Base-by-base conservation (phyloP, 2,113 vertebrate genomes). In the Pollimyrus isidori region DNA sequence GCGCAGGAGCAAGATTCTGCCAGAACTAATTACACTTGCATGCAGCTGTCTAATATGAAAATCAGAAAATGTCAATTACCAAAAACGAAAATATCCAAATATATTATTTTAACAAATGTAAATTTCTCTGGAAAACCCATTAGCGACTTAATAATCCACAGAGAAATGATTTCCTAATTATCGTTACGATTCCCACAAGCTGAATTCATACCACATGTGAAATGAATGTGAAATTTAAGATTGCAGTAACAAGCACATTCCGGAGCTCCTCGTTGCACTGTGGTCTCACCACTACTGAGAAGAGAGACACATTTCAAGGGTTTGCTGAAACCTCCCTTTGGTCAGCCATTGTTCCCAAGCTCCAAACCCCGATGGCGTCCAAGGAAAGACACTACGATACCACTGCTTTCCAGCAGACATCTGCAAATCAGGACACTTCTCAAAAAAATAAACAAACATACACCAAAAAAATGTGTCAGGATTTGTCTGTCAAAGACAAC, bases 141-240 rank as follows among this genome's bases (percentile, higher is more conserved):
- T 19, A 80, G 35, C 23, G 9, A 76, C 10, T 65, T 65, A 76
- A 76, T 88, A 62, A 48, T 48, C 46, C 58, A 35, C 52, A 19
- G n/a, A 88, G 46, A 80, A 76, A n/a, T 50, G 62, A 65, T 21
- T 4, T 69, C 62, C 46, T 76, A 88, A 88, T 76, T 88, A 69
- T 35, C n/a, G 30, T 76, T 76, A 50, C 9, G 7, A 80, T 88
- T 53, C 69, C 87, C 87, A 46, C 65, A 88, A 26, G 17, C 26
- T 50, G 58, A 89, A 85, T 45, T 21, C 19, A 30, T 86, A 50
- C 87, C 91, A 89, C 65, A 87, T 91, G 91, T 65, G 69, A 89
- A 91, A 89, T 83, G 83, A 89, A 88, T 91, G 82, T 50, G 65
- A 89, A 89, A 92, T 73, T 91, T 52, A 85, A 62, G 83, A 91